Evolutionary conservation across 2,113 vertebrate species (phyloP).

Genomic region (Camelus dromedarius): DNA sequence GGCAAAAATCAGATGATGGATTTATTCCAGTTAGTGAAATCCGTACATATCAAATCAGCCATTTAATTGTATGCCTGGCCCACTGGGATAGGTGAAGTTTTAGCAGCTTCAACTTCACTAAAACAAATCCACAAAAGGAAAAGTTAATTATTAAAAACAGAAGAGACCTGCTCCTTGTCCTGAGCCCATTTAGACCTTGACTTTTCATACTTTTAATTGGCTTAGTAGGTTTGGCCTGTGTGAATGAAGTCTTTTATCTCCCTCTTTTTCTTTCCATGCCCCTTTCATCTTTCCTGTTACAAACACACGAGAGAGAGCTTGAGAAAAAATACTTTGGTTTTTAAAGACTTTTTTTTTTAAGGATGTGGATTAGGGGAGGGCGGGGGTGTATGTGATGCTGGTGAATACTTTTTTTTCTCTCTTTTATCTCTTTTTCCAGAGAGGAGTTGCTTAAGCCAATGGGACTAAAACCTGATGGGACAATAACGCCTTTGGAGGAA

Average conservation of each 20-base stretch:
- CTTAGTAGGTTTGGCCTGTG: slow-evolving; percentile 83
- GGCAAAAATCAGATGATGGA: slow-evolving; percentile 78
- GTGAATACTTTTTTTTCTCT: slow-evolving; percentile 79
- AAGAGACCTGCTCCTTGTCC: slow-evolving; percentile 84
- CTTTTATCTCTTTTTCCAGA: slow-evolving; percentile 87
- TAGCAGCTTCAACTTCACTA: slow-evolving; percentile 57
- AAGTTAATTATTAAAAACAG: slow-evolving; percentile 76
- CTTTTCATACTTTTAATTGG: slow-evolving; percentile 88
- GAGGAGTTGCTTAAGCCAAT: slow-evolving; percentile 97
- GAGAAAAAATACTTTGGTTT: slow-evolving; percentile 83
- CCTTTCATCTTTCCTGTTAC: slow-evolving; percentile 84
- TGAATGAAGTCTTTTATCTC: slow-evolving; percentile 86
- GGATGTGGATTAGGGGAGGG: slow-evolving; percentile 71
- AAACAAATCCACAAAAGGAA: slow-evolving; percentile 67
- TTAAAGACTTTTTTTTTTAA: slow-evolving; percentile 78
- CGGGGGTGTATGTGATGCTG: slow-evolving; percentile 79
- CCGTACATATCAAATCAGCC: slow-evolving; percentile 41
- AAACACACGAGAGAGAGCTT: slow-evolving; percentile 79
- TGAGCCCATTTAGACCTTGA: slow-evolving; percentile 84
- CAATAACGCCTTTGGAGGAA: slow-evolving; percentile 96
- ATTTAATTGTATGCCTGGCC: slow-evolving; percentile 59
- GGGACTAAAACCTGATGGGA: slow-evolving; percentile 95
- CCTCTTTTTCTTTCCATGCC: slow-evolving; percentile 80
- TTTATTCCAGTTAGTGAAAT: slow-evolving; percentile 77
- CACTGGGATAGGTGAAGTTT: slow-evolving; percentile 80